These are phyloP conservation scores for Drosophila saltans DNA, from an alignment of 1,140 invertebrate genomes.

Conservation along the genomic window DNA sequence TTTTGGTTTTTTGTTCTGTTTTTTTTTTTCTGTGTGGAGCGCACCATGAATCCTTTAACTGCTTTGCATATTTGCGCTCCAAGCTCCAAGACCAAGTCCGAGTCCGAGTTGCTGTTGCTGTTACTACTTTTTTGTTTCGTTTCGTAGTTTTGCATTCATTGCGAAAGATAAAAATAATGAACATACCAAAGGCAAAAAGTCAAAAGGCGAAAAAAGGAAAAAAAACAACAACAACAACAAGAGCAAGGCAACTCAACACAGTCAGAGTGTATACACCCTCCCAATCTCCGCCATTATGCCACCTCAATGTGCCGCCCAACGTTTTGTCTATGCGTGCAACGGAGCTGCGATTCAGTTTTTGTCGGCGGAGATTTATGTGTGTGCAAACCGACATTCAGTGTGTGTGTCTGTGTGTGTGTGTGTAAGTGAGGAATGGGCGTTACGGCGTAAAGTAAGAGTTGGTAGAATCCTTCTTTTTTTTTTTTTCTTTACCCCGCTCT, in stretches of 20 bases:
- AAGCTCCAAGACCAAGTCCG: conserved; percentile 1
- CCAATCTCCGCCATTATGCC: conserved; percentile 9
- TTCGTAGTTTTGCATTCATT: conserved; percentile 78
- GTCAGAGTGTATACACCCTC: conserved; percentile 18
- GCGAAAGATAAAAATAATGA: conserved; percentile 81
- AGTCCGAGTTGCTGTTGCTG: conserved; percentile 23
- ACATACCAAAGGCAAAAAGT: conserved; percentile 79
- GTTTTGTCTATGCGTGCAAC: conserved; percentile 70
- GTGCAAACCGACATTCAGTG: conserved; percentile 32
- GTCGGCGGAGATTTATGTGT: conserved; percentile 72
- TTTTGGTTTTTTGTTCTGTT: not conserved
- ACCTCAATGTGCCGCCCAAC: conserved; percentile 1
- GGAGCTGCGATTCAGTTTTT: conserved; percentile 71
- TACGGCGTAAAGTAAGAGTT: conserved; percentile 20
- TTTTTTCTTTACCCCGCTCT: conserved; percentile 11
- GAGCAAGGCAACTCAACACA: conserved; percentile 54
- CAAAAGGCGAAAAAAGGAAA: conserved; percentile 52
- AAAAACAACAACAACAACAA: conserved; percentile 43
- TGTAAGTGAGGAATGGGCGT: conserved; percentile 66
- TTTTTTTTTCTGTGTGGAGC: conserved; percentile 20
- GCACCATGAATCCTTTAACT: conserved; percentile 78
- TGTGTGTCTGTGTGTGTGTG: conserved; percentile 25
- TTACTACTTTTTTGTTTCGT: conserved; percentile 70
- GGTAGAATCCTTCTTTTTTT: not conserved
- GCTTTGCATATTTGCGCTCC: conserved; percentile 76